Percentiles rank a stretch among this genome's conserved stretches.
phyloP scores from a whole-genome alignment of 2,797 vertebrate genomes.

The Spinus olivaceus region DNA sequence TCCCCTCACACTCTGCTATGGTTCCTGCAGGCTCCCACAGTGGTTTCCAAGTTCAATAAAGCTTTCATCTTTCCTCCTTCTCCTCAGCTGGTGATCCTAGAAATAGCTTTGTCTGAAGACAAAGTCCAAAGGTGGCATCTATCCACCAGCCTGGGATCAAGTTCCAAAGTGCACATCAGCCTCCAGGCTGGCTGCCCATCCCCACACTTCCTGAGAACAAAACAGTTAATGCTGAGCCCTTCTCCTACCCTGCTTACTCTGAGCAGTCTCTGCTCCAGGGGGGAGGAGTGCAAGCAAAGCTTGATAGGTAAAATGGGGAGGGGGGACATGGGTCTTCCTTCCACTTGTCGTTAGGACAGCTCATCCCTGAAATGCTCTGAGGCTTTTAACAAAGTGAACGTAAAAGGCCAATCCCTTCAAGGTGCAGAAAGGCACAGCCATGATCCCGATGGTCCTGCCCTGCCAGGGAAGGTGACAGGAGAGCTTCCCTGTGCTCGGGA shows the following conservation, averaged over 20 bases:
- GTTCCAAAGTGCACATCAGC: background rate
- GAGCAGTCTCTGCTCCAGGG: background rate
- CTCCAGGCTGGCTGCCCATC: background rate
- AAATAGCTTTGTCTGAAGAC: background rate
- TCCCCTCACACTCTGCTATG: accelerated
- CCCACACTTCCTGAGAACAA: background rate
- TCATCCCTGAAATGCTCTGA: conserved; percentile 33
- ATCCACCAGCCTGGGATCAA: background rate
- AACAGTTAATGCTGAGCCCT: background rate
- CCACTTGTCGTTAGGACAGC: background rate
- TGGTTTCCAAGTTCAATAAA: background rate
- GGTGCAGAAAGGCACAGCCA: background rate
- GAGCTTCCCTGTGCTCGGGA: background rate
- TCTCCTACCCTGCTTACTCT: background rate
- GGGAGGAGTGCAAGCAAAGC: background rate
- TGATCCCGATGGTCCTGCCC: accelerated
- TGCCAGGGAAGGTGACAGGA: background rate
- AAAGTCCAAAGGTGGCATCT: background rate
- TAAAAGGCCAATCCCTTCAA: background rate
- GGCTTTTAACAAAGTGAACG: background rate
- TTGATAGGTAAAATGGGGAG: background rate
- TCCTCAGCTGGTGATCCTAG: background rate
- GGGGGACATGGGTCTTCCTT: background rate
- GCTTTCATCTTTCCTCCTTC: background rate
- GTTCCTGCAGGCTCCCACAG: background rate